Conservation (phyloP, 2,113 vertebrate genomes). For the Eonycteris spelaea region DNA sequence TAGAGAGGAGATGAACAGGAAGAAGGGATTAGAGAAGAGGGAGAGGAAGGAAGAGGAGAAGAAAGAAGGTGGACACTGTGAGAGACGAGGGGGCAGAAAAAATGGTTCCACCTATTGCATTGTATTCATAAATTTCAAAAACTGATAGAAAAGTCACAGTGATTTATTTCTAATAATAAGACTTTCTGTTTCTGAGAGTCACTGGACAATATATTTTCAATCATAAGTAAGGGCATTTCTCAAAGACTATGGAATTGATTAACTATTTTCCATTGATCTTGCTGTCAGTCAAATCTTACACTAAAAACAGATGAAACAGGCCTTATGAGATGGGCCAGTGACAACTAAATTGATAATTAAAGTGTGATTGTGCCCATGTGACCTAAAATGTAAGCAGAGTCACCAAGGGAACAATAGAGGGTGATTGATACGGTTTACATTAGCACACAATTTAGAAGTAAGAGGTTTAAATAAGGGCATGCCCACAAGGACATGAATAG, state of each 20-base stretch:
- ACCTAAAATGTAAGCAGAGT: conserved; percentile 44
- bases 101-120: background rate
- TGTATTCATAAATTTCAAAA: background rate
- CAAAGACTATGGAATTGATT: conserved; percentile 28
- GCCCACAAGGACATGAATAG: conserved; percentile 43
- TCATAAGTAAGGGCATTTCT: conserved; percentile 23
- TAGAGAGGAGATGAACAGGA: rapidly evolving
- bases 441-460: conserved; percentile 55
- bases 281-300: conserved; percentile 16
- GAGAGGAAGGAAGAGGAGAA: background rate
- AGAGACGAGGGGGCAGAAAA: rapidly evolving
- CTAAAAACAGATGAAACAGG: background rate
- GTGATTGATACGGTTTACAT: conserved; percentile 54
- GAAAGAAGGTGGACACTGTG: background rate
- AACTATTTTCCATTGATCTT: background rate
- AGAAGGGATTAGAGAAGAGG: background rate
- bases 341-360: conserved; percentile 52
- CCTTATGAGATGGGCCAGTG: background rate
- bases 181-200: background rate
- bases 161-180: conserved; percentile 7
- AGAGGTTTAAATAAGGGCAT: conserved; percentile 48
- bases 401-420: background rate
- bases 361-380: conserved; percentile 9
- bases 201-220: background rate
- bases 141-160: background rate